Percentiles rank a stretch among this genome's conserved stretches.
phyloP scores from a whole-genome alignment of 35 echinoderm and acorn worm genomes.

The Hemicentrotus pulcherrimus region DNA sequence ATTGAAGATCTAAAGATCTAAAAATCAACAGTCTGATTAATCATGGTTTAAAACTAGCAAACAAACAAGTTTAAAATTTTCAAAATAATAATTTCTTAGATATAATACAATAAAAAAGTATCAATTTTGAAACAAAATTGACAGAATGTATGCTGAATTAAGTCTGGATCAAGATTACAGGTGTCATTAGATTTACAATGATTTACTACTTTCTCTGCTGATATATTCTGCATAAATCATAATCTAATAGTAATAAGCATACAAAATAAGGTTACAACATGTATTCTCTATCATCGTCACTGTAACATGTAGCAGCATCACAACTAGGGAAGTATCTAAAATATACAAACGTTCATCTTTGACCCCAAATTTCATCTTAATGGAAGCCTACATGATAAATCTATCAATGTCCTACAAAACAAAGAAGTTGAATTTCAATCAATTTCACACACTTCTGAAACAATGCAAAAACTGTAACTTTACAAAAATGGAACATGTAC shows the following conservation, averaged over 20 bases:
- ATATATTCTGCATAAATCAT: background rate
- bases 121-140: background rate
- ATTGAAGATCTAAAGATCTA: background rate
- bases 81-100: background rate
- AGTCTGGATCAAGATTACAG: background rate
- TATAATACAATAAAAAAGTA: background rate
- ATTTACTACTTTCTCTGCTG: background rate
- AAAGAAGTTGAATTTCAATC: background rate
- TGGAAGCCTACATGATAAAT: background rate
- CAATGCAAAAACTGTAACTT: background rate
- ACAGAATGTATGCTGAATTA: background rate
- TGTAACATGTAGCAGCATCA: background rate
- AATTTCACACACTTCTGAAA: background rate
- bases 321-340: constrained; percentile 56
- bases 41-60: background rate
- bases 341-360: constrained; percentile 55
- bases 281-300: background rate
- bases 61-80: background rate
- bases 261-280: background rate
- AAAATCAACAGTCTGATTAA: background rate
- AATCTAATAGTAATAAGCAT: background rate
- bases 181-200: background rate
- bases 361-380: background rate
- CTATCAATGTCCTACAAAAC: background rate
- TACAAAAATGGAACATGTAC: background rate